Evolutionary conservation across 1,140 invertebrate genomes (phyloP).

Genomic region (Drosophila kepulauana): DNA sequence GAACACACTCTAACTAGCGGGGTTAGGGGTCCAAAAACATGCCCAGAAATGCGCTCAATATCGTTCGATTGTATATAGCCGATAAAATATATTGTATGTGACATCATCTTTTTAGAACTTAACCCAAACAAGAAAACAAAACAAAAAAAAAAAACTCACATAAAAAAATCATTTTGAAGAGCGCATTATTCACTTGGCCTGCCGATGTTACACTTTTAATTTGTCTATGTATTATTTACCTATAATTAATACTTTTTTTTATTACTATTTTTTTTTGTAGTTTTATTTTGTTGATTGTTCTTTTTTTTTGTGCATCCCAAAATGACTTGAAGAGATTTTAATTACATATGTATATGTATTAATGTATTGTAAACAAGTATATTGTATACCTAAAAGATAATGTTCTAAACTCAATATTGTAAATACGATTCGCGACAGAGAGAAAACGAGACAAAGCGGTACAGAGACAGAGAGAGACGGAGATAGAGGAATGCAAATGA

Average conservation of each 20-base stretch:
- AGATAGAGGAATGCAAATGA: not conserved
- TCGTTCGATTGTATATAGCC: conserved; percentile 35
- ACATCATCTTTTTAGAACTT: not conserved
- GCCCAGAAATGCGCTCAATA: conserved; percentile 7
- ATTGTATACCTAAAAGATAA: conserved; percentile 39
- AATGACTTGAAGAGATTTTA: conserved; percentile 34
- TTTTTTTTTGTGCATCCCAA: not conserved
- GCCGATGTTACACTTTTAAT: conserved; percentile 17
- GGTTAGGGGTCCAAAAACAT: conserved; percentile 41
- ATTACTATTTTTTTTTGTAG: conserved; percentile 7
- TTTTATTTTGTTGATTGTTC: not conserved
- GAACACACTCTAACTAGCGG: conserved; percentile 49
- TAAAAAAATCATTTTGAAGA: conserved; percentile 8
- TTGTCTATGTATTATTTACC: conserved; percentile 1
- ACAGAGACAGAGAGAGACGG: not conserved
- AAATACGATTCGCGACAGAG: conserved; percentile 49
- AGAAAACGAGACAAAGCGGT: not conserved
- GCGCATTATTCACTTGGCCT: conserved; percentile 23
- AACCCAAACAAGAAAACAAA: not conserved
- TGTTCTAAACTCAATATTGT: conserved; percentile 59
- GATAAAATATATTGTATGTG: conserved; percentile 1
- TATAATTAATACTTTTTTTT: conserved; percentile 13
- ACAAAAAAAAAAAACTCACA: not conserved
- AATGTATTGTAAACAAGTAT: conserved; percentile 55
- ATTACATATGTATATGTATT: conserved; percentile 32